These are phyloP conservation scores for Heliconius hermathena DNA, from an alignment of 1,140 invertebrate genomes.

Conservation along the genomic window DNA sequence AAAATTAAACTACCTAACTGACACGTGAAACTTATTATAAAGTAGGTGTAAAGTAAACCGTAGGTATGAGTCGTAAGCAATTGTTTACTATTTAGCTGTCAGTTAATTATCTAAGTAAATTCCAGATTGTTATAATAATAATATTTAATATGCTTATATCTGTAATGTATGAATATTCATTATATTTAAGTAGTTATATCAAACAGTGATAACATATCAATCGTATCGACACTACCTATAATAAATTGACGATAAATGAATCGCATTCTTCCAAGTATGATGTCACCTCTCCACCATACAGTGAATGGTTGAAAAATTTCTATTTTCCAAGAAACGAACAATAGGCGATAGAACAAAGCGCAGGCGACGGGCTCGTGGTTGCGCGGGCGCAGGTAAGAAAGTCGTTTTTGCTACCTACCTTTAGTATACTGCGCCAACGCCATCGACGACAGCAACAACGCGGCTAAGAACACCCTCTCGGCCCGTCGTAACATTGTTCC, in stretches of 20 bases:
- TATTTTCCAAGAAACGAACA: slow-evolving; percentile 55
- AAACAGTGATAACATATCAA: neutral
- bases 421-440: slow-evolving; percentile 75
- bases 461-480: slow-evolving; percentile 64
- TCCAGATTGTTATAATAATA: neutral
- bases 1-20: neutral
- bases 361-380: slow-evolving; percentile 44
- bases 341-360: slow-evolving; percentile 68
- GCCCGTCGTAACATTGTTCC: slow-evolving; percentile 65
- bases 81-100: neutral
- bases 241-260: slow-evolving; percentile 28
- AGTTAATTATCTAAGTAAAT: neutral
- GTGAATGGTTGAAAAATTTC: slow-evolving; percentile 44
- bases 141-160: neutral
- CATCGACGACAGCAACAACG: slow-evolving; percentile 62
- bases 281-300: slow-evolving; percentile 27
- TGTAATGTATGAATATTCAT: neutral
- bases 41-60: neutral
- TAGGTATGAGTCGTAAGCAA: neutral
- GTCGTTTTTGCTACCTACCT: slow-evolving; percentile 68
- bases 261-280: slow-evolving; percentile 36
- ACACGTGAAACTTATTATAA: neutral
- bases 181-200: neutral
- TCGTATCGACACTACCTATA: slow-evolving; percentile 13
- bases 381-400: slow-evolving; percentile 67